Base-by-base conservation (phyloP, 2,797 vertebrate species). In the Gymnocypris eckloni region DNA sequence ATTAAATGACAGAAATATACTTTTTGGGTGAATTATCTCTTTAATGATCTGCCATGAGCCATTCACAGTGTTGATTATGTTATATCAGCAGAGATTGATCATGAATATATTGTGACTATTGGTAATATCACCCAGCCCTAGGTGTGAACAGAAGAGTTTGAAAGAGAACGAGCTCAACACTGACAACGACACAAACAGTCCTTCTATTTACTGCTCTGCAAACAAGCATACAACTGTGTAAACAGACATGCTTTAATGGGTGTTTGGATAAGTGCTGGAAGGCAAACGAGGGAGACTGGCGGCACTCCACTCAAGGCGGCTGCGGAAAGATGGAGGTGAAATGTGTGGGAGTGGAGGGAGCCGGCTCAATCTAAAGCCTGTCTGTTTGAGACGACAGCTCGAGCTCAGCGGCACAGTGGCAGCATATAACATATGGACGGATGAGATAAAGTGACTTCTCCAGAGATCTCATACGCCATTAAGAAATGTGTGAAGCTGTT, bases 191-290 rank as follows among this genome's bases (percentile, higher is more conserved):
- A 82, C 72, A 86, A 83, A 86, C 81, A 50, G 64, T 82, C 82
- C 50, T 84, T 72, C 69, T 81, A 81, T 86, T 77, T 87, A 81
- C 80, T 75, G 71, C 76, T 85, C 76, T 28, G 25, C 79, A 90
- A 90, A 90, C 83, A 86, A 39, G 64, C 73, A 86, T 69, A 78
- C 87, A 81, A 86, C 84, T 84, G 86, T 67, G 81, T 75, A 85
- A 84, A 87, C 80, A 85, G 78, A 72, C 41, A 41, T 20, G 72
- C 66, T 89, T 84, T 86, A 78, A 88, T 59, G 88, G 80, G 48
- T 75, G 61, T 72, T 82, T 75, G 59, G 69, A 83, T 50, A 70
- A 72, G 41, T 70, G 64, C 71, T 81, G n/a, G 59, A 45, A 64
- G 41, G 70, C 16, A 41, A 86, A 79, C 1, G 20, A 33, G 22